Base-by-base conservation (phyloP, 1,140 invertebrate genomes). In the Callitettix versicolor region DNA sequence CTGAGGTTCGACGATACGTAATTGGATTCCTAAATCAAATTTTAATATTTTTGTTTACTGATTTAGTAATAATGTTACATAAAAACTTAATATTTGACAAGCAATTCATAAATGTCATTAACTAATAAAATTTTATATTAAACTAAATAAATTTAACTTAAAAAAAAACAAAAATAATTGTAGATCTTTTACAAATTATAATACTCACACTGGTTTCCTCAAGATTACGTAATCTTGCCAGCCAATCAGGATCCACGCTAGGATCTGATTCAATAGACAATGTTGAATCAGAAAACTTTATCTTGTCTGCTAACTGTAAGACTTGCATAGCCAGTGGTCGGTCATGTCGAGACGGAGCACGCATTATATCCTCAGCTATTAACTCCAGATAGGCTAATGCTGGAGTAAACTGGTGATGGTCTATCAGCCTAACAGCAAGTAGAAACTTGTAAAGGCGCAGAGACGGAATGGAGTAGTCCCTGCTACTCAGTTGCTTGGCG, bases 341-440 rank as follows among this genome's bases (percentile, higher is more conserved):
- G 17, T 44, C 38, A 5, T 57, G 18, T 12, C 30, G 20, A 9
- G 22, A 11, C n/a, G 55, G 55, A 34, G 33, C 36, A n/a, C 7
- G 66, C 66, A 55, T 69, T 68, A 53, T 49, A 34, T 62, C 61
- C 9, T 75, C 69, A 5, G 85, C 78, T 6, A 94, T 81, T 59
- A 80, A 79, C 76, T 95, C 90, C 63, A 84, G 79, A 70, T 95
- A 95, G 34, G 84, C 75, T 56, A 93, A 67, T 30, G 88, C 82
- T 70, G 88, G 26, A n/a, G 55, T 46, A 24, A 55, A 30, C 33
- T 58, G 34, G 20, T 58, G 57, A 50, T 52, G 55, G 64, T 95
- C 91, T 22, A 82, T 74, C 59, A 95, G 77, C 55, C 86, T 78
- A 17, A 79, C 74, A 12, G 88, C 86, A 60, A 84, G 62, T 51